phyloP scores from a whole-genome alignment of 2,113 vertebrate species.

The Protobothrops mucrosquamatus region DNA sequence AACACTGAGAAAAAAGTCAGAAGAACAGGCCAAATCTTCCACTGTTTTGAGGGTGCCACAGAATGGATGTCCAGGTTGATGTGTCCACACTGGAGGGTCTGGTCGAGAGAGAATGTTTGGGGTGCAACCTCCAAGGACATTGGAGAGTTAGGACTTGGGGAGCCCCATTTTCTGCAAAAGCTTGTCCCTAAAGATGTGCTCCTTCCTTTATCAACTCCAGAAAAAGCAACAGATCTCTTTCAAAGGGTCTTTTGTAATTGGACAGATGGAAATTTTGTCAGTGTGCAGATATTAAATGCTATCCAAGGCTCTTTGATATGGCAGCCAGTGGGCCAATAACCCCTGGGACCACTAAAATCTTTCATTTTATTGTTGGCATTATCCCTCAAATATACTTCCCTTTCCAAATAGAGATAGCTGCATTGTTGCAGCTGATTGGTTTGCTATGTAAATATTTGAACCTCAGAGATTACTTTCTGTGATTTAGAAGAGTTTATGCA shows the following conservation, averaged over 20 bases:
- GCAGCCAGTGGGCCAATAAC: background rate
- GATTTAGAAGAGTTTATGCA: background rate
- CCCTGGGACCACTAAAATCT: background rate
- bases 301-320: background rate
- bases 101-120: background rate
- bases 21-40: background rate
- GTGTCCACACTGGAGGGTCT: background rate
- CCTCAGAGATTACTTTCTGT: background rate
- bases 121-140: background rate
- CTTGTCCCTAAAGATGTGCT: background rate
- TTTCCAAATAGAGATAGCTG: background rate
- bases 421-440: background rate
- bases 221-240: background rate
- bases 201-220: background rate
- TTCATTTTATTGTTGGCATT: background rate
- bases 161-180: background rate
- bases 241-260: background rate
- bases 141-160: background rate
- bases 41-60: background rate
- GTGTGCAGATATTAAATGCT: background rate
- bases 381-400: background rate
- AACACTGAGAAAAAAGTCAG: background rate
- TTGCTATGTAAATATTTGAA: background rate
- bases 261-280: background rate
- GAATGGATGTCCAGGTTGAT: background rate